phyloP scores from a whole-genome alignment of 2,797 vertebrate genomes.

The Chrosomus eos region DNA sequence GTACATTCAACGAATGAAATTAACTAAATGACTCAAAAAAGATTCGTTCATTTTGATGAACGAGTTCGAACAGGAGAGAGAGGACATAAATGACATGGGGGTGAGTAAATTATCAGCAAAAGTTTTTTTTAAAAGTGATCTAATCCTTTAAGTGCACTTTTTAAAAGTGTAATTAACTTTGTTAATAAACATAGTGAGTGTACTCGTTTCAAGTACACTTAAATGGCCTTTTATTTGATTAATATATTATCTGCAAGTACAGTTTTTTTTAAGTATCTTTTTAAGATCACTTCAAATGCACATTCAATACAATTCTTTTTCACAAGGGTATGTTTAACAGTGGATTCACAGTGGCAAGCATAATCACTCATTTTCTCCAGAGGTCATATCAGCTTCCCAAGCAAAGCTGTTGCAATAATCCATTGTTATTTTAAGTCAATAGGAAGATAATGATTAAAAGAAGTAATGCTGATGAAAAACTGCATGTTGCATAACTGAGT shows the following conservation, averaged over 20 bases:
- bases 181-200: background rate
- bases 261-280: background rate
- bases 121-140: too few species aligned
- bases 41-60: too few species aligned
- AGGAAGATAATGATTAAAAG: slow-evolving; percentile 64
- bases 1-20: too few species aligned
- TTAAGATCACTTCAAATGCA: background rate
- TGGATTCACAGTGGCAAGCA: background rate
- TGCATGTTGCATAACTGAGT: slow-evolving; percentile 55
- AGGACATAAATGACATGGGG: too few species aligned
- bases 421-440: slow-evolving; percentile 50
- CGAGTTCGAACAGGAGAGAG: too few species aligned
- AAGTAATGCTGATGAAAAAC: slow-evolving; percentile 51
- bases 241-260: background rate
- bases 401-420: slow-evolving; percentile 50
- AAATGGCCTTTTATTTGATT: background rate
- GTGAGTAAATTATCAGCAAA: too few species aligned
- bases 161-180: background rate
- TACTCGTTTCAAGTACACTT: background rate
- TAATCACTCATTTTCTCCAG: background rate
- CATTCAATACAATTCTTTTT: background rate
- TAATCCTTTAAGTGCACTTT: background rate
- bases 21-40: too few species aligned
- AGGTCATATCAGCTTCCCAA: slow-evolving; percentile 67
- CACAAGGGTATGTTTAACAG: background rate